Evolutionary conservation across 1,140 invertebrate genomes (phyloP).

Genomic region (Drosophila suzukii): DNA sequence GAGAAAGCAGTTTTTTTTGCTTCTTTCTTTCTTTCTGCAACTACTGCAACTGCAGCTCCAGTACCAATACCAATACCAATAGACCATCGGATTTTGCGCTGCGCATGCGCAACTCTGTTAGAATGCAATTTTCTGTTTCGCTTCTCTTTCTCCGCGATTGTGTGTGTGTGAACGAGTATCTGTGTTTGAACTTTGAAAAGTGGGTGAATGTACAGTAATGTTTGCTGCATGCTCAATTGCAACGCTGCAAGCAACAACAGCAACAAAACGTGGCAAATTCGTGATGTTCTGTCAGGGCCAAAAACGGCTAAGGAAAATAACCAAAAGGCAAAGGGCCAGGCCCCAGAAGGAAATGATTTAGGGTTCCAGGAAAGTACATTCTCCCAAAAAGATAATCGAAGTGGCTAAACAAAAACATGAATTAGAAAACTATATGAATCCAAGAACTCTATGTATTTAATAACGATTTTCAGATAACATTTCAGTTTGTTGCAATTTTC

Average conservation of each 20-base stretch:
- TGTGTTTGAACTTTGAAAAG: constrained; percentile 82
- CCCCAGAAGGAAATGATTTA: constrained; percentile 31
- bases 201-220: constrained; percentile 84
- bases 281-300: constrained; percentile 73
- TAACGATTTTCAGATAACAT: too few species aligned
- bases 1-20: constrained; percentile 77
- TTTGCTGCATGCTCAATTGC: constrained; percentile 81
- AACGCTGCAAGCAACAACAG: constrained; percentile 45
- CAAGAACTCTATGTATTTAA: too few species aligned
- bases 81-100: constrained; percentile 38
- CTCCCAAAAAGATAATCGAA: constrained; percentile 13
- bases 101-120: constrained; percentile 75
- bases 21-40: constrained; percentile 58
- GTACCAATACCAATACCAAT: constrained; percentile 21
- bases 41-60: constrained; percentile 57
- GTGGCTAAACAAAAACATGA: background rate
- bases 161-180: constrained; percentile 46
- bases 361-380: constrained; percentile 30
- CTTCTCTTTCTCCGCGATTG: constrained; percentile 61
- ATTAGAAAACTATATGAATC: background rate
- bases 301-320: constrained; percentile 28
- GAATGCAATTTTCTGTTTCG: constrained; percentile 82
- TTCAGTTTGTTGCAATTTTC: too few species aligned
- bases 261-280: constrained; percentile 74
- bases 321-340: constrained; percentile 19